Evolutionary conservation across 30 jellyfish, hydroid and myxozoan genomes (phyloP), one percentile per base, ranked within the genome.

Genomic region (Clytia hemisphaerica): DNA sequence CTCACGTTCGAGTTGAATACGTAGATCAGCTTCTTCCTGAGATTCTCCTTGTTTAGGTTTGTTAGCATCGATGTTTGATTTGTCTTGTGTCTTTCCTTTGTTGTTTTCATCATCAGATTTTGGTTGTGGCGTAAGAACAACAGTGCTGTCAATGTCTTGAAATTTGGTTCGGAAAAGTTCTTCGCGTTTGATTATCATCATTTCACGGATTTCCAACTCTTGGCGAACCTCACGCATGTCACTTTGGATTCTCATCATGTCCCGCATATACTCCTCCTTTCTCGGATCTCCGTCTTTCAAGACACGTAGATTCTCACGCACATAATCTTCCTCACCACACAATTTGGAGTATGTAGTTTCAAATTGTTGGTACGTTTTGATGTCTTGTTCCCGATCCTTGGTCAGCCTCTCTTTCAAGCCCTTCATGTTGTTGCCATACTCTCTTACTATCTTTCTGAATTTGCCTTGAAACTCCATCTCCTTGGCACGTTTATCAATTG

Each of bases 101-200:
- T 15, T 28, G 2, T 58, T 31, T 7, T 32, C 64, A 18, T 37
- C 90, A 1, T 6, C 45, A 29, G 45, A 47, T 22, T 82, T 61
- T 24, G 55, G 84, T 18, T 84, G 76, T 38, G 61, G 64, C 26
- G 69, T 68, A 38, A 76, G 49, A 14, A 84, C 78, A 36, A 76
- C 80, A 24, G 29, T 69, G 59, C 49, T 69, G 27, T 49, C 81
- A 9, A 16, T 57, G 59, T 46, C 49, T 25, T 61, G 78, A 48
- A 65, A 65, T n/a, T 65, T 65, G 4, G 16, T 33, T 9, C 81
- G 79, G 75, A 84, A 71, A 30, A 71, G 54, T 53, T 76, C 35
- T 53, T 87, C 97, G 33, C 91, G 84, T 54, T 87, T 91, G 61
- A 80, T 92, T 22, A 87, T 87, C 94, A 87, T 79, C 78, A 69